Conservation (phyloP, 2,113 vertebrate genomes). For the Dicerorhinus sumatrensis region DNA sequence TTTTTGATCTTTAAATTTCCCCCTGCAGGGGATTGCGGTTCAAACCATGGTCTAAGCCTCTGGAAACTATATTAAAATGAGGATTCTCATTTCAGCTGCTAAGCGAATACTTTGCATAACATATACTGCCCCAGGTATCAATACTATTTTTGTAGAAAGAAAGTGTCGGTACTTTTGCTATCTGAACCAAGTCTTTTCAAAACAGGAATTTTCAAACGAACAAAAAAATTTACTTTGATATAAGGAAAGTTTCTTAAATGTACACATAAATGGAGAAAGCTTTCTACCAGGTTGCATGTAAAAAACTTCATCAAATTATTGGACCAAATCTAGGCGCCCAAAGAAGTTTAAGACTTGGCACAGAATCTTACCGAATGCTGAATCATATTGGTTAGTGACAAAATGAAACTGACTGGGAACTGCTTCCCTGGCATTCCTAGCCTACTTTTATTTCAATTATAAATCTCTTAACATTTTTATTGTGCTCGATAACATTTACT, state of each 20-base stretch:
- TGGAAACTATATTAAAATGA: conserved; percentile 75
- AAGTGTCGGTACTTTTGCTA: neutral
- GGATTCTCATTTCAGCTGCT: conserved; percentile 73
- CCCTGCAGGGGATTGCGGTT: conserved; percentile 64
- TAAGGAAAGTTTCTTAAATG: neutral
- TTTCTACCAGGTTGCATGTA: neutral
- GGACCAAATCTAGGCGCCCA: neutral
- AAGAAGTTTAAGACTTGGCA: neutral
- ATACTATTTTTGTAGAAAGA: conserved; percentile 6
- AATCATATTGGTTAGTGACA: neutral
- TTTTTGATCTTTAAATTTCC: conserved; percentile 76
- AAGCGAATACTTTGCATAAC: conserved; percentile 64
- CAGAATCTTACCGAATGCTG: neutral
- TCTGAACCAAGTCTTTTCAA: conserved; percentile 49
- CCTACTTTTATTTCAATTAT: neutral
- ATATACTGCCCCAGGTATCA: conserved; percentile 54
- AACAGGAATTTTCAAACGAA: conserved; percentile 42
- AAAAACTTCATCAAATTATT: conserved; percentile 4
- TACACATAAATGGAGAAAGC: neutral
- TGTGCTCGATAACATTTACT: neutral
- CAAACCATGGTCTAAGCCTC: conserved; percentile 70
- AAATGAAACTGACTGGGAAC: neutral
- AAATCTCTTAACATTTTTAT: neutral
- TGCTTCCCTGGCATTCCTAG: neutral
- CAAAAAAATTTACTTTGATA: conserved; percentile 52